Evolutionary conservation across 2,797 vertebrate species (phyloP).

Genomic region (Euthynnus affinis): DNA sequence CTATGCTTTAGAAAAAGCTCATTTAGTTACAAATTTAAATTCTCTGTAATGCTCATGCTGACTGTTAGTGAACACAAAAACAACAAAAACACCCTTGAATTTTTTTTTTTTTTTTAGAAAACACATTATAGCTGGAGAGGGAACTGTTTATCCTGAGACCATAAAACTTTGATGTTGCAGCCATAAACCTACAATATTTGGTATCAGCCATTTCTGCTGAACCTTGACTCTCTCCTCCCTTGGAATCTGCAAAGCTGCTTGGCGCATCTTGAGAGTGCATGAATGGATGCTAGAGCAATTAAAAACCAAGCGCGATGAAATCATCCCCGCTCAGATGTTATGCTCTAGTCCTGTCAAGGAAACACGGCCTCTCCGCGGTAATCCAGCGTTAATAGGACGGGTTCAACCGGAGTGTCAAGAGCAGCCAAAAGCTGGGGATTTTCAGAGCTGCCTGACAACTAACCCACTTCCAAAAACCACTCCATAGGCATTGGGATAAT

Average conservation of each 20-base stretch:
- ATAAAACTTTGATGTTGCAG: conserved; percentile 71
- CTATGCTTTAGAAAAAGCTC: conserved; percentile 14
- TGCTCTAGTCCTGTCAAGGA: conserved; percentile 89
- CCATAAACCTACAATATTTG: conserved; percentile 57
- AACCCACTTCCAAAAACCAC: conserved; percentile 90
- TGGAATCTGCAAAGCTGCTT: conserved; percentile 67
- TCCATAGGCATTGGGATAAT: conserved; percentile 91
- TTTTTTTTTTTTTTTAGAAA: conserved; percentile 42
- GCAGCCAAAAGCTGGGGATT: conserved; percentile 92
- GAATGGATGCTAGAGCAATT: conserved; percentile 85
- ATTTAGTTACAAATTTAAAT: conserved; percentile 39
- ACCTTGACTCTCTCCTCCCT: conserved; percentile 62
- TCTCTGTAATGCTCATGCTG: conserved; percentile 30
- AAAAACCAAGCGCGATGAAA: conserved; percentile 87
- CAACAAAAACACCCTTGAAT: conserved; percentile 45
- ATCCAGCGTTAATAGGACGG: conserved; percentile 90
- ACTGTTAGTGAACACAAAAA: conserved; percentile 39
- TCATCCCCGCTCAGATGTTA: conserved; percentile 84
- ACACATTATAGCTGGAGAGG: conserved; percentile 40
- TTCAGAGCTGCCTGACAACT: conserved; percentile 91
- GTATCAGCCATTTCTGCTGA: conserved; percentile 71
- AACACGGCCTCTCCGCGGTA: conserved; percentile 84
- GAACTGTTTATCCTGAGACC: conserved; percentile 59
- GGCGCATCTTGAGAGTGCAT: conserved; percentile 73
- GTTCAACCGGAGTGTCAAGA: conserved; percentile 95